A percentile compares a stretch with the other conserved stretches of the same genome.
Conservation (phyloP, 2,797 vertebrate species). For the Nothura maculosa region DNA sequence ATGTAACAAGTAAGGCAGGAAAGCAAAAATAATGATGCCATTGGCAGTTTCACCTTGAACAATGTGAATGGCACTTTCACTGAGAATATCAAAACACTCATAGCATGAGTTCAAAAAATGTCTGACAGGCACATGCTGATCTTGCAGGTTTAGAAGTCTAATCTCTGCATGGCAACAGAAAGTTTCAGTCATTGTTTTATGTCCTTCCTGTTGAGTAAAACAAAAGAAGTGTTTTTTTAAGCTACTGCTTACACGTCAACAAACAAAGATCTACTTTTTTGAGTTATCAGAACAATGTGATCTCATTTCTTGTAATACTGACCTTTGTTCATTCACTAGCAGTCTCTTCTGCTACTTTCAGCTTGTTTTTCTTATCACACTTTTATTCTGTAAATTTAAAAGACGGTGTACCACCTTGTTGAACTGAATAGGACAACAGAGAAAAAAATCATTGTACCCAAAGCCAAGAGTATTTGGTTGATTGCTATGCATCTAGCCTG, state of each 20-base stretch:
- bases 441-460: neutral
- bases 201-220: neutral
- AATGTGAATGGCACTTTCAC: neutral
- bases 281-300: neutral
- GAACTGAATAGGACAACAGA: neutral
- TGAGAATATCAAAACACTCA: neutral
- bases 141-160: neutral
- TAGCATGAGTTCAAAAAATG: neutral
- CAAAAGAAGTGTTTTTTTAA: neutral
- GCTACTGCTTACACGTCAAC: neutral
- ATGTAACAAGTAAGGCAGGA: neutral
- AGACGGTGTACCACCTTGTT: neutral
- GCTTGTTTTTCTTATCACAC: neutral
- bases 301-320: neutral
- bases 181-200: neutral
- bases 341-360: neutral
- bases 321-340: neutral
- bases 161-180: neutral
- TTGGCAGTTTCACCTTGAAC: neutral
- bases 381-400: slow-evolving; percentile 31
- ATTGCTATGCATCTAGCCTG: neutral
- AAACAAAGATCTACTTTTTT: neutral
- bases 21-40: neutral
- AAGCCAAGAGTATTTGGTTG: neutral
- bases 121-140: neutral